phyloP scores from a whole-genome alignment of 2,888 invertebrate species.

The Neria commutata region DNA sequence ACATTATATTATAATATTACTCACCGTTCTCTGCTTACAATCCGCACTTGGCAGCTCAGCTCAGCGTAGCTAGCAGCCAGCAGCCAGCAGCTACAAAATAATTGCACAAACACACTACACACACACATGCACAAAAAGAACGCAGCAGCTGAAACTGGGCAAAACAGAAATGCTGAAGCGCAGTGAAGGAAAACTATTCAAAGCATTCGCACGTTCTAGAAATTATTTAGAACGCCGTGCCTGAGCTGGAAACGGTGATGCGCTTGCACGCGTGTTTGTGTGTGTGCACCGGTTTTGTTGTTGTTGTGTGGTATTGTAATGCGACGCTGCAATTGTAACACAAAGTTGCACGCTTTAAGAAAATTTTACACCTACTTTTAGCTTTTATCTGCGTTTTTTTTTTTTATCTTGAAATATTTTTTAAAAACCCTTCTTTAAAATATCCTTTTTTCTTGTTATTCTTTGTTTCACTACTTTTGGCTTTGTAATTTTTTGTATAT shows the following conservation, averaged over 20 bases:
- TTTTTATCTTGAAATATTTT: too few relatives aligned
- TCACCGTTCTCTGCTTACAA: too few relatives aligned
- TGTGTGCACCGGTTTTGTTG: neutral
- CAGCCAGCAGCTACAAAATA: too few relatives aligned
- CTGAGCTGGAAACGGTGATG: neutral
- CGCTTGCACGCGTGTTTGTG: neutral
- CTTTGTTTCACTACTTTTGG: too few relatives aligned
- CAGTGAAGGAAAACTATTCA: neutral
- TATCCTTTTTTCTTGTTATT: too few relatives aligned
- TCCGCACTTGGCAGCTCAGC: too few relatives aligned
- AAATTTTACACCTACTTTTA: neutral
- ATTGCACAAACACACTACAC: too few relatives aligned
- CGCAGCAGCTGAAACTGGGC: neutral
- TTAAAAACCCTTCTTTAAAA: too few relatives aligned
- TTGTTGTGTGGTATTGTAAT: neutral
- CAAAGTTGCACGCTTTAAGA: neutral
- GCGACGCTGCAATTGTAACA: neutral
- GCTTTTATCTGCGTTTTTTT: neutral
- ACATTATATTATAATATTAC: too few relatives aligned
- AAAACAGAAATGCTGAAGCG: neutral
- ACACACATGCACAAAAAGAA: neutral
- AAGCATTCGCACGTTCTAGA: constrained; percentile 19
- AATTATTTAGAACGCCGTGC: constrained; percentile 17
- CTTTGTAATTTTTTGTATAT: too few relatives aligned
- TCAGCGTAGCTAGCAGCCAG: too few relatives aligned